These are phyloP conservation scores for Toxostoma redivivum DNA, from an alignment of 2,113 vertebrate genomes.

Conservation along the genomic window DNA sequence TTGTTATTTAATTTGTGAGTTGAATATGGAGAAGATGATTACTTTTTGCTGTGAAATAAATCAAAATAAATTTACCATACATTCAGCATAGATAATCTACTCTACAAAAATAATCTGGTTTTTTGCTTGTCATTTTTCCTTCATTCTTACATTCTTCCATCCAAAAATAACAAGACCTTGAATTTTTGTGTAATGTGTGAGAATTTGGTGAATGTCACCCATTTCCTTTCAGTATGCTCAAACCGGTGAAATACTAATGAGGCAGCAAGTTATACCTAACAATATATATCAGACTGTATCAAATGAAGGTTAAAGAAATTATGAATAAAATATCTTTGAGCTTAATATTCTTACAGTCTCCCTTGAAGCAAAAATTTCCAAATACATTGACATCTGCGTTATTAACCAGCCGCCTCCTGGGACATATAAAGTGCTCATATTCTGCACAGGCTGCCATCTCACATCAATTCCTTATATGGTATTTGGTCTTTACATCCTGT, in stretches of 20 bases:
- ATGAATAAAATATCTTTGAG: slow-evolving; percentile 20
- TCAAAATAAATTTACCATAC: background rate
- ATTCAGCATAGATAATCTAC: background rate
- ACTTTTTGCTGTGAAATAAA: background rate
- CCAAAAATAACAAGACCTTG: background rate
- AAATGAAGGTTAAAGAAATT: slow-evolving; percentile 27
- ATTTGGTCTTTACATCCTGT: background rate
- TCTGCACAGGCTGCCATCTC: background rate
- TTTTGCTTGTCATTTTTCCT: background rate
- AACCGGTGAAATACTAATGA: slow-evolving; percentile 37
- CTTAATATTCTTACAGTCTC: background rate
- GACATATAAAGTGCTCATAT: background rate
- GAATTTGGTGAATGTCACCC: background rate
- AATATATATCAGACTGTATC: background rate
- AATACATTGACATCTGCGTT: slow-evolving; percentile 10
- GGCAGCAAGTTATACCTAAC: background rate
- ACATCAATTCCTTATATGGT: background rate
- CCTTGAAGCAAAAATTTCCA: background rate
- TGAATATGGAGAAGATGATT: background rate
- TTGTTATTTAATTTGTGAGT: background rate
- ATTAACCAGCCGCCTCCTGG: slow-evolving; percentile 2
- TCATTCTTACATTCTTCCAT: background rate
- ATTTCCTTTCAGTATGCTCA: background rate
- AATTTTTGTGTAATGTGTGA: background rate
- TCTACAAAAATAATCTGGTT: background rate